Evolutionary conservation across 1,140 invertebrate genomes (phyloP), one percentile per base, ranked within the genome.

Genomic region (Cephus cinctus): DNA sequence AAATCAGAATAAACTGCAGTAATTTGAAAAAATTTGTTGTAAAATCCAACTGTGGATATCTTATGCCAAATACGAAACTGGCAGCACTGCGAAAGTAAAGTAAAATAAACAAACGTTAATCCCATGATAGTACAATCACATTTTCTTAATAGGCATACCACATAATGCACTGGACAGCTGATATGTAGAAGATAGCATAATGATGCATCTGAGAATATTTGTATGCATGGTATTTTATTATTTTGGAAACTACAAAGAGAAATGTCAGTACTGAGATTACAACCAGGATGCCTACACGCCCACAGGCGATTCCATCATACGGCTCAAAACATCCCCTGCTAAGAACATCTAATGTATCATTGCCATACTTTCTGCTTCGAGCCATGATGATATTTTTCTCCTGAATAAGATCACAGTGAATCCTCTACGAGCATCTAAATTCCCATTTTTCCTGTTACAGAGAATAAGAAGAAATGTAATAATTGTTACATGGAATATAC

Each of bases 131-230:
- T 8, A 27, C 6, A 27, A 27, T 27, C n/a, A 20, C 4, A 42
- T 35, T 36, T 22, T 35, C 6, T 45, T 6, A 22, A 12, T 4
- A 40, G 38, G 65, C 63, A 71, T 69, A 81, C 79, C 77, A 76
- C 19, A 77, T 61, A 27, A 75, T 65, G 54, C 74, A 77, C 58
- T 79, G 70, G 22, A 80, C 51, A 8, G 71, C 70, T 20, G 79
- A 78, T 9, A 73, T 63, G 47, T 80, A 80, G 57, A 81, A 80
- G 47, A 81, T 76, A 23, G 73, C 60, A 62, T 78, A 80, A 50
- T 81, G 79, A 54, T 81, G 78, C 52, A 78, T 68, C 47, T 76
- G 73, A 3, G 71, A 72, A 54, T 81, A 77, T 19, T 68, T 70
- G 35, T 71, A 66, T 15, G 71, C 57, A 59, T 81, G 79, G 14